A percentile compares a stretch with the other conserved stretches of the same genome.
These are phyloP conservation scores for Automeris io DNA, from an alignment of 2,888 invertebrate species.

Conservation along the genomic window DNA sequence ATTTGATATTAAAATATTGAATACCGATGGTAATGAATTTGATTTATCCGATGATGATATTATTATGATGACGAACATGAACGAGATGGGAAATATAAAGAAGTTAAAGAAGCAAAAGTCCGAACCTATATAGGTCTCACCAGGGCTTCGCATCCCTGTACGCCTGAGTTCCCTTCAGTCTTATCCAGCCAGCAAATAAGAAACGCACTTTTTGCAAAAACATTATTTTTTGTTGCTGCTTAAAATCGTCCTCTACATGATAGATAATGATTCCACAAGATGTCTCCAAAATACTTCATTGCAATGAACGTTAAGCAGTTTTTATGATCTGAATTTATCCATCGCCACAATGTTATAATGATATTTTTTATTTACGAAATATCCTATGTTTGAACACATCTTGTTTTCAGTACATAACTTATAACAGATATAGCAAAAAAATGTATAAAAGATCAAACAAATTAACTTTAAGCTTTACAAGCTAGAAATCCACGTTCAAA, in stretches of 20 bases:
- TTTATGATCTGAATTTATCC: too few species aligned
- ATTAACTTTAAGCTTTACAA: slow-evolving; percentile 37
- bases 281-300: slow-evolving; percentile 27
- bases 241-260: slow-evolving; percentile 37
- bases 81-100: slow-evolving; percentile 29
- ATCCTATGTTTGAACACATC: too few species aligned
- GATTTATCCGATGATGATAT: slow-evolving; percentile 18
- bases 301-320: too few species aligned
- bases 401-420: too few species aligned
- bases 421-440: too few species aligned
- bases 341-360: too few species aligned
- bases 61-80: slow-evolving; percentile 36
- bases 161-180: slow-evolving; percentile 75
- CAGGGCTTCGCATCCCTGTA: slow-evolving; percentile 77
- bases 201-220: slow-evolving; percentile 74
- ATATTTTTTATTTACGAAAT: too few species aligned
- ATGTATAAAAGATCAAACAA: slow-evolving; percentile 21
- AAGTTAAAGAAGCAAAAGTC: slow-evolving; percentile 68
- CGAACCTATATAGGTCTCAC: slow-evolving; percentile 77
- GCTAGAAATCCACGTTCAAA: too few species aligned
- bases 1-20: slow-evolving; percentile 19
- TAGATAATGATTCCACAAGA: slow-evolving; percentile 31
- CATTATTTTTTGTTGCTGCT: slow-evolving; percentile 57
- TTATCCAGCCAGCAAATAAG: slow-evolving; percentile 75
- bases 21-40: slow-evolving; percentile 14